phyloP scores from a whole-genome alignment of 2,888 invertebrate species.

The Netelia virgata region DNA sequence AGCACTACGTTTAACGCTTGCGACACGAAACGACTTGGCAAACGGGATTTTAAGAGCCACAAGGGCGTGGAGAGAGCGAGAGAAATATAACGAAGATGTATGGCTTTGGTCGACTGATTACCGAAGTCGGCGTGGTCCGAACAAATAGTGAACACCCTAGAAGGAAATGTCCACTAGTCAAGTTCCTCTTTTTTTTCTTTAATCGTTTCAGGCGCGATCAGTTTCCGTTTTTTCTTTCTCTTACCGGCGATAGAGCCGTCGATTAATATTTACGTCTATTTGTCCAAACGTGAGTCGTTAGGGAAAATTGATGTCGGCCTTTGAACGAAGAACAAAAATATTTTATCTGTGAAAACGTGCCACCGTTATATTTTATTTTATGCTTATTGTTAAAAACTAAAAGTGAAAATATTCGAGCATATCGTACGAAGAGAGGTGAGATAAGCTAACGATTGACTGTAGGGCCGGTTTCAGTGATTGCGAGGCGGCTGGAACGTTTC shows the following conservation, averaged over 20 bases:
- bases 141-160: neutral
- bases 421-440: slow-evolving; percentile 50
- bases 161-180: neutral
- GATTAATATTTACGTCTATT: neutral
- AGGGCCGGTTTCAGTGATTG: slow-evolving; percentile 82
- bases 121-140: neutral
- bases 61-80: neutral
- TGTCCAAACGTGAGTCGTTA: neutral
- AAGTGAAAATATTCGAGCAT: slow-evolving; percentile 29
- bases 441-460: slow-evolving; percentile 78
- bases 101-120: slow-evolving; percentile 5
- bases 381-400: neutral
- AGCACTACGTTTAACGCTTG: neutral
- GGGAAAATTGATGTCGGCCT: neutral
- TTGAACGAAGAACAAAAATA: slow-evolving; percentile 7
- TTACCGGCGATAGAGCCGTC: neutral
- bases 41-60: neutral
- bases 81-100: neutral
- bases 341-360: neutral
- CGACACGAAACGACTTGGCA: neutral
- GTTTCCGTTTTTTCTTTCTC: neutral
- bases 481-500: slow-evolving; percentile 81
- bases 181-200: neutral
- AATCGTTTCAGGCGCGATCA: slow-evolving; percentile 5
- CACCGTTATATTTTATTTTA: too few relatives aligned